Percentiles rank a stretch among this genome's conserved stretches.
phyloP scores from a whole-genome alignment of 2,888 invertebrate genomes.

The Eristalinus sepulchralis region DNA sequence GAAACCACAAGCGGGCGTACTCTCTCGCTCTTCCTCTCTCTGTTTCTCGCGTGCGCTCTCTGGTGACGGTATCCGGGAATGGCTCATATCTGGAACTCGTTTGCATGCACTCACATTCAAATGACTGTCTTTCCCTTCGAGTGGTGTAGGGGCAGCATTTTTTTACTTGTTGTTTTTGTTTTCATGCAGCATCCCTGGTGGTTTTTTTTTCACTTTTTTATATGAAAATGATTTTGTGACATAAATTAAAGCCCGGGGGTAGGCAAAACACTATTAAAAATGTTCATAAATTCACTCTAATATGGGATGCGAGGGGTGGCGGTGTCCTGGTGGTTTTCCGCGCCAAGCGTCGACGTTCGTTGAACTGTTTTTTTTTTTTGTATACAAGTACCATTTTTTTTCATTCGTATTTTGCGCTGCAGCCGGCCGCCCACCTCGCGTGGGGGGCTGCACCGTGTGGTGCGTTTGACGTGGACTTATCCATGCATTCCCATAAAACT shows the following conservation, averaged over 20 bases:
- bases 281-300: constrained; percentile 72
- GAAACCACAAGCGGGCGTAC: neutral
- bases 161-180: constrained; percentile 10
- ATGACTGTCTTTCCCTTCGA: constrained; percentile 70
- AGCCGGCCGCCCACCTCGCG: neutral
- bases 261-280: constrained; percentile 73
- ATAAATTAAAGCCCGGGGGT: constrained; percentile 72
- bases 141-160: constrained; percentile 52
- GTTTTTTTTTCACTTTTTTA: constrained; percentile 57
- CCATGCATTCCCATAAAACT: constrained; percentile 34
- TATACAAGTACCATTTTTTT: neutral
- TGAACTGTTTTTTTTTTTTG: constrained; percentile 57
- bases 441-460: neutral
- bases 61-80: constrained; percentile 56
- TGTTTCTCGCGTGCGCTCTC: constrained; percentile 1
- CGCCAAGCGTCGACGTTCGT: constrained; percentile 60
- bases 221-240: constrained; percentile 73
- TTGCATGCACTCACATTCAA: constrained; percentile 69
- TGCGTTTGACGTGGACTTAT: constrained; percentile 57
- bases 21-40: too few species aligned
- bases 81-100: constrained; percentile 70
- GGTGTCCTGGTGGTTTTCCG: constrained; percentile 50
- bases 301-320: constrained; percentile 57
- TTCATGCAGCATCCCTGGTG: constrained; percentile 46
- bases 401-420: constrained; percentile 3